phyloP scores from a whole-genome alignment of 1,140 invertebrate genomes.

The Elymnias hypermnestra region DNA sequence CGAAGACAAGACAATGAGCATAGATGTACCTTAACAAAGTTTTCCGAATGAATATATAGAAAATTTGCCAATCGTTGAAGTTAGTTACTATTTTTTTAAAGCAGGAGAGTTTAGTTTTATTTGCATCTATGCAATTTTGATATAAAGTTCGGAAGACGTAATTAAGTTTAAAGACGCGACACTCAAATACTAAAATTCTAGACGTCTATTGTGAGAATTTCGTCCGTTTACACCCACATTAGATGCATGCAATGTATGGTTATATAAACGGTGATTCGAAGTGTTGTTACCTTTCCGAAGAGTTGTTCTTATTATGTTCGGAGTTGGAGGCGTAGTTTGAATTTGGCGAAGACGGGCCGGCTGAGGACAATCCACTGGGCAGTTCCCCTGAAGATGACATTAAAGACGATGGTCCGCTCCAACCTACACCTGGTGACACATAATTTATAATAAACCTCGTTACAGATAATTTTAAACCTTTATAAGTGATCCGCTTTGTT shows the following conservation, averaged over 20 bases:
- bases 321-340: conserved; percentile 56
- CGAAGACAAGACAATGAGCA: conserved; percentile 19
- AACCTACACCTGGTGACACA: conserved; percentile 77
- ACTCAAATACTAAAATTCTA: conserved; percentile 12
- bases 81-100: too few relatives aligned
- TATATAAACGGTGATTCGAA: background rate
- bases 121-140: background rate
- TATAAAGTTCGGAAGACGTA: conserved; percentile 18
- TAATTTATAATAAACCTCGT: too few relatives aligned
- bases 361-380: conserved; percentile 63
- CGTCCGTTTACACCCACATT: conserved; percentile 9
- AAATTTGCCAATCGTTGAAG: conserved; percentile 5
- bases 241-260: conserved; percentile 8
- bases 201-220: conserved; percentile 9
- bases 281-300: conserved; percentile 25
- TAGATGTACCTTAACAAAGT: conserved; percentile 15
- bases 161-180: conserved; percentile 18
- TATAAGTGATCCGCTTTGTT: too few relatives aligned
- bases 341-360: conserved; percentile 69
- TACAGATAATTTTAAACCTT: background rate
- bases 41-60: conserved; percentile 15
- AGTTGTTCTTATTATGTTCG: conserved; percentile 41
- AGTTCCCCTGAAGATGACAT: conserved; percentile 73
- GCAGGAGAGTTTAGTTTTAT: background rate
- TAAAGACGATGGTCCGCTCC: conserved; percentile 79